Evolutionary conservation across 2,797 vertebrate species (phyloP).

Genomic region (Micrastur ruficollis): DNA sequence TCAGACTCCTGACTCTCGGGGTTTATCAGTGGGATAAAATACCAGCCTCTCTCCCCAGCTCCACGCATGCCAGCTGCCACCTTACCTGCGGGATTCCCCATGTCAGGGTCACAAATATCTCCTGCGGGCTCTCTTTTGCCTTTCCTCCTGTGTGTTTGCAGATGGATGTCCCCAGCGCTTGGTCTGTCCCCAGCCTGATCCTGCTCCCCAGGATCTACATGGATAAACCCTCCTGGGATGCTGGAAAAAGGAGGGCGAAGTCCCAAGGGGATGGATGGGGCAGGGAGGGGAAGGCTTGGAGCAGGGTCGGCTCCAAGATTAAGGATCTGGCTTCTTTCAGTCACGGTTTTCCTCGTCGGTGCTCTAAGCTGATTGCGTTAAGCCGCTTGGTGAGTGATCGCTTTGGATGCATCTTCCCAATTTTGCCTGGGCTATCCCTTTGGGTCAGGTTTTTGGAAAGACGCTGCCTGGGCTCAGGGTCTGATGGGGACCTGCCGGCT

Average conservation of each 20-base stretch:
- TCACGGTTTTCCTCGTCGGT: neutral
- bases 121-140: fast-evolving
- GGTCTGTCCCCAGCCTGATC: fast-evolving
- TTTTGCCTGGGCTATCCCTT: neutral
- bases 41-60: fast-evolving
- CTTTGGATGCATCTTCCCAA: neutral
- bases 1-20: fast-evolving
- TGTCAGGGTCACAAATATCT: neutral
- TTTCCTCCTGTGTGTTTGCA: neutral
- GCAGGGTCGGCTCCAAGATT: neutral
- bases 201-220: fast-evolving
- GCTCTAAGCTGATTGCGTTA: neutral
- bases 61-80: fast-evolving
- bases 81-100: too few species aligned
- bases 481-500: neutral
- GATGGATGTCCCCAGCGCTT: fast-evolving
- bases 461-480: neutral
- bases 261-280: neutral
- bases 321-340: neutral
- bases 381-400: neutral
- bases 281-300: neutral
- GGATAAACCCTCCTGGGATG: neutral
- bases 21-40: fast-evolving
- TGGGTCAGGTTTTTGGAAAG: neutral
- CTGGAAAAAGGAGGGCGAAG: neutral